Percentiles rank a stretch among this genome's conserved stretches.
phyloP scores from a whole-genome alignment of 1,140 invertebrate genomes.

The Lasioglossum baleicum region DNA sequence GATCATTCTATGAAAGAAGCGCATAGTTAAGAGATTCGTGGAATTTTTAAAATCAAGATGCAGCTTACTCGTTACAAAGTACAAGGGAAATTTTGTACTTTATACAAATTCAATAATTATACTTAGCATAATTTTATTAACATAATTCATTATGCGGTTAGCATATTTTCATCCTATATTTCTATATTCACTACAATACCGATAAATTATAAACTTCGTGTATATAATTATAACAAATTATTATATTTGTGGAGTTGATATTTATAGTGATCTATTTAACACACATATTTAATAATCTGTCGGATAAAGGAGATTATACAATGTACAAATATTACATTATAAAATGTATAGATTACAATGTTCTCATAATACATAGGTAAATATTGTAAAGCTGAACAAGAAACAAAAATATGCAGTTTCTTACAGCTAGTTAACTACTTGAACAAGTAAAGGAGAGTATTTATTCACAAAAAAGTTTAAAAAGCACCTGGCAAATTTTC shows the following conservation, averaged over 20 bases:
- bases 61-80: slow-evolving; percentile 7
- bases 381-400: slow-evolving; percentile 19
- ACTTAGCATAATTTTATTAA: slow-evolving; percentile 16
- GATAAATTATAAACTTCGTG: slow-evolving; percentile 12
- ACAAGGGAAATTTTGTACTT: slow-evolving; percentile 23
- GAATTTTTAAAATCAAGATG: slow-evolving; percentile 7
- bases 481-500: slow-evolving; percentile 36
- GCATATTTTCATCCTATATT: slow-evolving; percentile 7
- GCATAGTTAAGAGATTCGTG: background rate
- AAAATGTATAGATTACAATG: slow-evolving; percentile 24
- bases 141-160: slow-evolving; percentile 46
- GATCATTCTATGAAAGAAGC: background rate
- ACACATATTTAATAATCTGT: slow-evolving; percentile 20
- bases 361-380: slow-evolving; percentile 30
- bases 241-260: slow-evolving; percentile 7
- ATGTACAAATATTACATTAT: slow-evolving; percentile 36
- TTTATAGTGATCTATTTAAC: slow-evolving; percentile 20
- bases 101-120: slow-evolving; percentile 10
- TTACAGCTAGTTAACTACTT: slow-evolving; percentile 35
- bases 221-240: slow-evolving; percentile 19
- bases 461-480: slow-evolving; percentile 37
- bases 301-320: slow-evolving; percentile 4
- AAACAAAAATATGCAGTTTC: slow-evolving; percentile 33
- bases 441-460: slow-evolving; percentile 18
- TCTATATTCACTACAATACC: background rate